Evolutionary conservation across 2,113 vertebrate genomes (phyloP).

Genomic region (Nycticorax nycticorax): DNA sequence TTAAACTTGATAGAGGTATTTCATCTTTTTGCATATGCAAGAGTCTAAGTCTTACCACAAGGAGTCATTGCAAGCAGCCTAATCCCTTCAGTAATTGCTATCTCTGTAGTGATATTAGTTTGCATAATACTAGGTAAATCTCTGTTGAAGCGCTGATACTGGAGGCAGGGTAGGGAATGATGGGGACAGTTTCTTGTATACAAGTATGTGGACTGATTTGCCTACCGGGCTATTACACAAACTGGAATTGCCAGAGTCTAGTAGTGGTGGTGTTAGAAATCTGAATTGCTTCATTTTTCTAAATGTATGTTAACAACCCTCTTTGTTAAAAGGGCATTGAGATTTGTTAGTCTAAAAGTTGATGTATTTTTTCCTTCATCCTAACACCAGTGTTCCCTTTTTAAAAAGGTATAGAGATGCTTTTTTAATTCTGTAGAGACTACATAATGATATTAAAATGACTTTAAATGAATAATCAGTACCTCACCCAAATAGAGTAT

Average conservation of each 20-base stretch:
- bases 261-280: background rate
- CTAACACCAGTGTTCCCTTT: background rate
- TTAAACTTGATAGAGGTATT: background rate
- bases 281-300: background rate
- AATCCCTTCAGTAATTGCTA: background rate
- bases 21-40: background rate
- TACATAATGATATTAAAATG: background rate
- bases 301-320: background rate
- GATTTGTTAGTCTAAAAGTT: background rate
- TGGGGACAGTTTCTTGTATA: background rate
- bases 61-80: background rate
- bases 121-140: background rate
- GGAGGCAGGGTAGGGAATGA: background rate
- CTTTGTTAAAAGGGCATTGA: background rate
- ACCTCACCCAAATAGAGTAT: background rate
- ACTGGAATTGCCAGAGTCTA: background rate
- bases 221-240: background rate
- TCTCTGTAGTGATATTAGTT: background rate
- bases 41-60: background rate
- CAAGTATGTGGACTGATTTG: background rate
- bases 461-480: accelerated
- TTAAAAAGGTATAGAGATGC: background rate
- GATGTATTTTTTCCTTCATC: background rate
- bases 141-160: background rate
- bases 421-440: background rate